phyloP scores from a whole-genome alignment of 2,888 invertebrate genomes.

The Ennomos fuscantarius region DNA sequence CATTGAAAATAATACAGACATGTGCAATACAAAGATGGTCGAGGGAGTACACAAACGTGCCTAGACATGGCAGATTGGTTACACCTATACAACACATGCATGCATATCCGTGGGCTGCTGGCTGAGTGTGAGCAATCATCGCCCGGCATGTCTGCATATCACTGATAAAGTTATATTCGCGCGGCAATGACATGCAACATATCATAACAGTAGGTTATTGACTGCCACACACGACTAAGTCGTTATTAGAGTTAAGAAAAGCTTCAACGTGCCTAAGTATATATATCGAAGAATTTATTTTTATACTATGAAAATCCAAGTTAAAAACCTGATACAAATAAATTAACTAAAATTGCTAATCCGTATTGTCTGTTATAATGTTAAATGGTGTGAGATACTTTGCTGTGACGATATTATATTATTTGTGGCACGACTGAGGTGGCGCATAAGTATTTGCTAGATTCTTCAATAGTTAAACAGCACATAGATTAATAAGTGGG shows the following conservation, averaged over 20 bases:
- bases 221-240: slow-evolving; percentile 61
- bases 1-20: too few species aligned
- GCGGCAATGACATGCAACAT: slow-evolving; percentile 76
- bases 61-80: slow-evolving; percentile 26
- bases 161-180: slow-evolving; percentile 47
- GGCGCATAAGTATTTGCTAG: slow-evolving; percentile 18
- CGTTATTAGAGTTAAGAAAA: slow-evolving; percentile 69
- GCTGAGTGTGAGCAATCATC: slow-evolving; percentile 59
- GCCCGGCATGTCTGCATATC: slow-evolving; percentile 68
- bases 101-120: slow-evolving; percentile 57
- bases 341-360: slow-evolving; percentile 1
- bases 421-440: background rate
- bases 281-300: slow-evolving; percentile 27
- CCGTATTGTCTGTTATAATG: background rate
- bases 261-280: slow-evolving; percentile 55
- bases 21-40: too few species aligned
- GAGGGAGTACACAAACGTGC: too few species aligned
- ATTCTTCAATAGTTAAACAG: slow-evolving; percentile 4
- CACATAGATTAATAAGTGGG: background rate
- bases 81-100: slow-evolving; percentile 47
- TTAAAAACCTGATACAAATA: background rate
- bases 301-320: slow-evolving; percentile 12
- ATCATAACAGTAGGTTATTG: slow-evolving; percentile 69
- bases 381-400: background rate
- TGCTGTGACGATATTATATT: background rate